These are phyloP conservation scores for Sesia apiformis DNA, from an alignment of 2,888 invertebrate species.

Conservation along the genomic window DNA sequence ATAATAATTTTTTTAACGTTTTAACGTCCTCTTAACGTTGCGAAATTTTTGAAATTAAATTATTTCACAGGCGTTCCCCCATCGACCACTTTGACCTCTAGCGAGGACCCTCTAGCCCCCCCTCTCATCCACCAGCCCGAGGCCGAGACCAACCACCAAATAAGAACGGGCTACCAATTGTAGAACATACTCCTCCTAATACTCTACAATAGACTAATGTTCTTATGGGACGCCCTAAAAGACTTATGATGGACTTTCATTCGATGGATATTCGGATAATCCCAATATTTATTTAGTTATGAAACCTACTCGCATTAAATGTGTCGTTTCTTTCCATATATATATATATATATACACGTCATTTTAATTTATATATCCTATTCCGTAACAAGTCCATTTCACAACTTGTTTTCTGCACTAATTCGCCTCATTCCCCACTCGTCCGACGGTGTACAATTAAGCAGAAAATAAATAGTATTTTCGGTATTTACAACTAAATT, in stretches of 20 bases:
- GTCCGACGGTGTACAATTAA: too few relatives aligned
- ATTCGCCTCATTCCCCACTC: too few relatives aligned
- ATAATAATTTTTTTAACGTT: neutral
- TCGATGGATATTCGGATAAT: neutral
- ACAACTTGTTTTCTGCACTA: too few relatives aligned
- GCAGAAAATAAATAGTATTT: too few relatives aligned
- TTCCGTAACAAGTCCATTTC: too few relatives aligned
- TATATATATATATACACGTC: too few relatives aligned
- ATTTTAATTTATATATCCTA: too few relatives aligned
- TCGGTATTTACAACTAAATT: too few relatives aligned
- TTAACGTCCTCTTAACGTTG: neutral
- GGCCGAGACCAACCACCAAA: slow-evolving; percentile 30
- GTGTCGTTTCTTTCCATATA: too few relatives aligned
- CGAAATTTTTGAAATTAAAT: neutral
- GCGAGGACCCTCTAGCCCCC: slow-evolving; percentile 54
- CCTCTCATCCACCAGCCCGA: slow-evolving; percentile 47
- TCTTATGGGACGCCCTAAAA: slow-evolving; percentile 14
- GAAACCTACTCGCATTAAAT: too few relatives aligned
- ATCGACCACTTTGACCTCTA: slow-evolving; percentile 53
- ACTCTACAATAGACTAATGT: slow-evolving; percentile 20
- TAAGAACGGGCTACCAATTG: slow-evolving; percentile 47
- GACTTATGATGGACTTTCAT: slow-evolving; percentile 5
- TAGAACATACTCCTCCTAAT: slow-evolving; percentile 42
- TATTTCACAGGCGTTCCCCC: slow-evolving; percentile 39
- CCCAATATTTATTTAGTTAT: too few relatives aligned